These are phyloP conservation scores for Scolopax rusticola DNA, from an alignment of 2,797 vertebrate genomes.

Conservation along the genomic window DNA sequence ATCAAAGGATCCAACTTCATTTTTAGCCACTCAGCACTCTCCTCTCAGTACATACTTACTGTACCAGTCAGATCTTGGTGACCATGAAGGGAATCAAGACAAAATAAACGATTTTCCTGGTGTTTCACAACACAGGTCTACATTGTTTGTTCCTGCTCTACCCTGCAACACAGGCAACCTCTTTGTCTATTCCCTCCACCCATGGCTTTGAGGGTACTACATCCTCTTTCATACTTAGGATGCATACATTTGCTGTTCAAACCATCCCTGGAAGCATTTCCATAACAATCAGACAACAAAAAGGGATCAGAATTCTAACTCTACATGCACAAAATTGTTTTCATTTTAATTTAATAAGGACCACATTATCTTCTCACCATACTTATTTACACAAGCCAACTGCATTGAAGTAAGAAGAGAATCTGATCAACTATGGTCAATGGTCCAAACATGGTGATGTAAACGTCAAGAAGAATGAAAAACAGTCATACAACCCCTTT, in stretches of 20 bases:
- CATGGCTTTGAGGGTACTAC: fast-evolving
- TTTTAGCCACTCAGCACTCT: background rate
- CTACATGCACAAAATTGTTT: background rate
- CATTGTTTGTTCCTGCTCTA: background rate
- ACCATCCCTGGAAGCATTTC: background rate
- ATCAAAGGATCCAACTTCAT: background rate
- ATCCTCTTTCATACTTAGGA: background rate
- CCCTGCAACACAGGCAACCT: background rate
- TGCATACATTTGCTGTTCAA: background rate
- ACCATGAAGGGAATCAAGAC: background rate
- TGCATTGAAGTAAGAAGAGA: background rate
- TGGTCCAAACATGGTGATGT: background rate
- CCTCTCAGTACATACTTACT: background rate
- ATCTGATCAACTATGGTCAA: background rate
- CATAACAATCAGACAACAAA: background rate
- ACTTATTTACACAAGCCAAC: background rate
- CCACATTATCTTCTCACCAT: background rate
- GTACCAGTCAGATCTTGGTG: background rate
- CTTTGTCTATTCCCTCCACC: background rate
- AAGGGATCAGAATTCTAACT: background rate
- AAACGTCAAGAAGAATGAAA: background rate
- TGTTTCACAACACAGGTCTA: background rate
- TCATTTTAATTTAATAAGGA: background rate
- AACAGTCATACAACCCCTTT: background rate
- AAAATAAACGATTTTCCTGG: background rate